A percentile compares a stretch with the other conserved stretches of the same genome.
Evolutionary conservation across 2,113 vertebrate species (phyloP).

Genomic region (Perca schrenkii): DNA sequence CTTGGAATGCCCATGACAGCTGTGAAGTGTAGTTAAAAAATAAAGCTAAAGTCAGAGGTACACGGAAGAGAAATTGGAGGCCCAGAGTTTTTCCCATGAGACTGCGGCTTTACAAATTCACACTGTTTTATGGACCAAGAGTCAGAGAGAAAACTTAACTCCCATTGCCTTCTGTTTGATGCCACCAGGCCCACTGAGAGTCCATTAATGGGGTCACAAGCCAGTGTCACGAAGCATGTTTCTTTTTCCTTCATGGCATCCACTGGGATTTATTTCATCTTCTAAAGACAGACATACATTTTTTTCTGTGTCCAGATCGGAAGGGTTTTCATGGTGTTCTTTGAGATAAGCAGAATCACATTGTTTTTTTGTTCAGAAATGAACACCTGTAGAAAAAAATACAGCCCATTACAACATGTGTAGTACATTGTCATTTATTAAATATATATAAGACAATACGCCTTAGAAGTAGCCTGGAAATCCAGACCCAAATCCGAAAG

Average conservation of each 20-base stretch:
- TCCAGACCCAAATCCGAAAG: too few relatives aligned
- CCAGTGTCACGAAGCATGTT: conserved; percentile 59
- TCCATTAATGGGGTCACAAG: conserved; percentile 72
- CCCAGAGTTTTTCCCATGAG: conserved; percentile 53
- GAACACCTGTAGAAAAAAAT: background rate
- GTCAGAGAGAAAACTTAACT: conserved; percentile 61
- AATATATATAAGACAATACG: conserved; percentile 7
- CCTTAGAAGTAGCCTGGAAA: too few relatives aligned
- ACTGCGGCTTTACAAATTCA: conserved; percentile 70
- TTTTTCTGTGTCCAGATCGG: conserved; percentile 25
- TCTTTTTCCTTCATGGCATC: conserved; percentile 41
- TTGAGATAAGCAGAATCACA: conserved; percentile 18
- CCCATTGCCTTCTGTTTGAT: conserved; percentile 53
- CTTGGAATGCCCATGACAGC: conserved; percentile 47
- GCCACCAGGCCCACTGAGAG: conserved; percentile 55
- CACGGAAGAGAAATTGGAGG: conserved; percentile 62
- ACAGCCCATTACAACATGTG: background rate
- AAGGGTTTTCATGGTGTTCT: conserved; percentile 14
- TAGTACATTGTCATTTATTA: background rate
- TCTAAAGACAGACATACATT: conserved; percentile 47
- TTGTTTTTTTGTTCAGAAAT: conserved; percentile 25
- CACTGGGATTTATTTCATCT: conserved; percentile 57
- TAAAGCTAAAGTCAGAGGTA: conserved; percentile 66
- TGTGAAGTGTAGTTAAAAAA: conserved; percentile 61
- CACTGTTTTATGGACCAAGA: conserved; percentile 65